Conservation (phyloP, 2,888 invertebrate species). For the Alsophila aescularia region DNA sequence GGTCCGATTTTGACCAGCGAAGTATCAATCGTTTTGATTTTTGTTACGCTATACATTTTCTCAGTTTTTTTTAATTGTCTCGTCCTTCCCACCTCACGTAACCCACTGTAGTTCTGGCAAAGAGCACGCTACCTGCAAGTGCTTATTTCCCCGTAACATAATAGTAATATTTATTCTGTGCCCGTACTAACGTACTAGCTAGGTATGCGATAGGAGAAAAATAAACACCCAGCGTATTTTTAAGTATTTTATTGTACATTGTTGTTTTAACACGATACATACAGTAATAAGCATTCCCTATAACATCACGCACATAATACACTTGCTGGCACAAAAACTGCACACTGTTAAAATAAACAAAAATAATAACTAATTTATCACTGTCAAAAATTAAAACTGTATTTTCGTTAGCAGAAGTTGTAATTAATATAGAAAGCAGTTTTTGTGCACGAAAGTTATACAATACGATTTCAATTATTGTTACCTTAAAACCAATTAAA, state of each 20-base stretch:
- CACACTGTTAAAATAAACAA: constrained; percentile 4
- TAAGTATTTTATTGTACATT: constrained; percentile 77
- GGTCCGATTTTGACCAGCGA: no score
- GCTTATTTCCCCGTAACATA: no score
- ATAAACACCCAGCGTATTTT: constrained; percentile 40
- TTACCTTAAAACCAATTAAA: constrained; percentile 29
- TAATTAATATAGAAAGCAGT: constrained; percentile 6
- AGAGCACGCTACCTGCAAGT: no score
- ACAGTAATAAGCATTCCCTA: constrained; percentile 69
- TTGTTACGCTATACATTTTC: no score
- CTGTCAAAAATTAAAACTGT: no score
- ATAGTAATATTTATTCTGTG: no score
- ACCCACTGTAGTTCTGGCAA: no score
- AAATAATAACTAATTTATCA: background rate
- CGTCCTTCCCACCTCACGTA: no score
- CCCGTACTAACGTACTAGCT: no score
- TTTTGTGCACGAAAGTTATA: constrained; percentile 41
- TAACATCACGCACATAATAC: constrained; percentile 63
- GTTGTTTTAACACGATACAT: constrained; percentile 75
- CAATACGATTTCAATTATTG: constrained; percentile 36
- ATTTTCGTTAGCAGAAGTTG: background rate
- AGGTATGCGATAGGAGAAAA: background rate
- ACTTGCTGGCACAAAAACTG: constrained; percentile 45
- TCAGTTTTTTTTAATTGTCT: no score
- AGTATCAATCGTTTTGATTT: no score